phyloP scores from a whole-genome alignment of 1,140 invertebrate genomes.

The Drosophila persimilis region DNA sequence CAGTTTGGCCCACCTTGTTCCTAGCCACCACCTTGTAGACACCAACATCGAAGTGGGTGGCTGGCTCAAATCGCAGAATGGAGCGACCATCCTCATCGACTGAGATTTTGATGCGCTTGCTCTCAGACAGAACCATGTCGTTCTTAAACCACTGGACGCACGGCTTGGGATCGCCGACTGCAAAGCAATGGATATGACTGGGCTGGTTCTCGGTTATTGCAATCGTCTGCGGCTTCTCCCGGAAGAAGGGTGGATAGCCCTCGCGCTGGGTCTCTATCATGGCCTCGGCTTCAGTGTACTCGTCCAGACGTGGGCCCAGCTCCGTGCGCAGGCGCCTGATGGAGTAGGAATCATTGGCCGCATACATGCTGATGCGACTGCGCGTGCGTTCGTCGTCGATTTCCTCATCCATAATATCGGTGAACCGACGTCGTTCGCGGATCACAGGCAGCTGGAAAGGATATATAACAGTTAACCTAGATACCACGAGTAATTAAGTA shows the following conservation, averaged over 20 bases:
- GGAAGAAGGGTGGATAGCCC: constrained; percentile 91
- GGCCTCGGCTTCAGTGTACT: constrained; percentile 92
- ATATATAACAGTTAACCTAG: not conserved
- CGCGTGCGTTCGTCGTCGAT: constrained; percentile 93
- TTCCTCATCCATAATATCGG: constrained; percentile 97
- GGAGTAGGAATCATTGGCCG: constrained; percentile 87
- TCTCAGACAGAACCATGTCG: constrained; percentile 92
- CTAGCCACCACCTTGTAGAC: constrained; percentile 97
- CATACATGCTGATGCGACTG: constrained; percentile 91
- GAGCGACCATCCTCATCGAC: constrained; percentile 91
- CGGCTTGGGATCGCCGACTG: constrained; percentile 95
- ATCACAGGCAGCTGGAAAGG: constrained; percentile 90
- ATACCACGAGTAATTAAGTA: too few relatives aligned
- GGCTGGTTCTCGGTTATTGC: constrained; percentile 92
- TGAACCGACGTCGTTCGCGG: constrained; percentile 94
- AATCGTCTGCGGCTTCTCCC: constrained; percentile 90
- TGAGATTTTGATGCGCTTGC: constrained; percentile 89
- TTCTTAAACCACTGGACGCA: constrained; percentile 98
- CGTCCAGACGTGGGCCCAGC: constrained; percentile 90
- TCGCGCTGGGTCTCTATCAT: constrained; percentile 91
- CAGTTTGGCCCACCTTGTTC: constrained; percentile 92
- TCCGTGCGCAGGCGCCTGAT: constrained; percentile 91
- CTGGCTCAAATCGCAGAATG: constrained; percentile 89
- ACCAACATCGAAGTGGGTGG: constrained; percentile 92
- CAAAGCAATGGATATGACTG: constrained; percentile 91